These are phyloP conservation scores for Ondatra zibethicus DNA, from an alignment of 2,113 vertebrate genomes.

Conservation along the genomic window DNA sequence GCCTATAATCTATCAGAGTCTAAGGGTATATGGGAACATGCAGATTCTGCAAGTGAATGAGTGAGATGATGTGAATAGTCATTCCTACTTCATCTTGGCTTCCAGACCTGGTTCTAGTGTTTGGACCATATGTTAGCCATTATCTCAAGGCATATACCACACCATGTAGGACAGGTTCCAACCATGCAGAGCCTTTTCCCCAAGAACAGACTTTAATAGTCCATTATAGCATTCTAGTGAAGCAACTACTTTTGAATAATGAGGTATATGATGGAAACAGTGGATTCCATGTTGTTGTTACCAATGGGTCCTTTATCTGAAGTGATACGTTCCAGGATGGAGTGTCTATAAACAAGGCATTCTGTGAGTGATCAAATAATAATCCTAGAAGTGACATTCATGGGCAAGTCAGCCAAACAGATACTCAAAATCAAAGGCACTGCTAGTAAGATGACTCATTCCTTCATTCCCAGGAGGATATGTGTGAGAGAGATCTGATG, in stretches of 20 bases:
- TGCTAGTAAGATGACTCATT: conserved; percentile 47
- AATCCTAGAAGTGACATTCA: conserved; percentile 1
- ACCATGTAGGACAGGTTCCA: background rate
- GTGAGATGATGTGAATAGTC: background rate
- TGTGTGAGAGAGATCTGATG: background rate
- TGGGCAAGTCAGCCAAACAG: background rate
- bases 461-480: background rate
- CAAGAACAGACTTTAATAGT: background rate
- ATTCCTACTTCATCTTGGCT: background rate
- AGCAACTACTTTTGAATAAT: background rate
- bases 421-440: background rate
- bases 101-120: background rate
- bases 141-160: background rate
- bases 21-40: background rate
- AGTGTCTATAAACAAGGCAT: background rate
- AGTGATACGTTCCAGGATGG: background rate
- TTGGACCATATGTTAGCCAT: background rate
- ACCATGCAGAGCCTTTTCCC: background rate
- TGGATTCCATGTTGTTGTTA: background rate
- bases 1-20: background rate
- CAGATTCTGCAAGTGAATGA: background rate
- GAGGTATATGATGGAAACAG: background rate
- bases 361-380: background rate
- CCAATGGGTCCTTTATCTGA: background rate
- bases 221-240: background rate